Evolutionary conservation across 2,888 invertebrate genomes (phyloP).

Genomic region (Zele albiditarsus): DNA sequence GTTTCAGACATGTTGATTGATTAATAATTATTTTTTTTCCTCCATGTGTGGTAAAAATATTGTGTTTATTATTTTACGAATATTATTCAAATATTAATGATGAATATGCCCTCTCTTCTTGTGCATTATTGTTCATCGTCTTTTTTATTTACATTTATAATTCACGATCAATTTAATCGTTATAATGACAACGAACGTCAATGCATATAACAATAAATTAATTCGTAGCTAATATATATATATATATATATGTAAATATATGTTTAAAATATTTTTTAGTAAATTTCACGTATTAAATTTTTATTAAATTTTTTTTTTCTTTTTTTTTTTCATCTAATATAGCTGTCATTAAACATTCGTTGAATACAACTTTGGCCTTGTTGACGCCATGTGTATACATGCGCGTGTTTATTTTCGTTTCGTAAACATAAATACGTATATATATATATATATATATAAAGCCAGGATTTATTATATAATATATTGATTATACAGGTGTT

Average conservation of each 20-base stretch:
- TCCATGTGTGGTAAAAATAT: conserved; percentile 3
- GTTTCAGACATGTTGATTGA: conserved; percentile 8
- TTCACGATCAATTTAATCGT: background rate
- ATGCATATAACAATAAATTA: too few relatives aligned
- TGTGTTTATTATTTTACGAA: background rate
- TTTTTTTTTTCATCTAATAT: background rate
- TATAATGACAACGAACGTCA: background rate
- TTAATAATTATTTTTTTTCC: background rate
- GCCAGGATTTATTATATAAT: background rate
- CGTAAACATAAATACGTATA: background rate
- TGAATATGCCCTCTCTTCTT: background rate
- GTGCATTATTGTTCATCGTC: background rate
- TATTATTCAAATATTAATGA: background rate
- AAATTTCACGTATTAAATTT: too few relatives aligned
- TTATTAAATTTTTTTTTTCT: background rate
- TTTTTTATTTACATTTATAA: background rate
- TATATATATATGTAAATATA: too few relatives aligned
- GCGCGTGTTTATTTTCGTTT: conserved; percentile 15
- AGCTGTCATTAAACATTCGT: background rate
- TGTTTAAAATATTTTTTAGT: too few relatives aligned
- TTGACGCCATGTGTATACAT: background rate
- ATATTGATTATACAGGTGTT: conserved; percentile 28
- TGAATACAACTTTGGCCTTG: conserved; percentile 26
- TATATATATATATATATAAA: conserved; percentile 7
- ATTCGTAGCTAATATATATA: too few relatives aligned